Base-by-base conservation (phyloP, 2,888 invertebrate genomes). In the Idaea biselata region DNA sequence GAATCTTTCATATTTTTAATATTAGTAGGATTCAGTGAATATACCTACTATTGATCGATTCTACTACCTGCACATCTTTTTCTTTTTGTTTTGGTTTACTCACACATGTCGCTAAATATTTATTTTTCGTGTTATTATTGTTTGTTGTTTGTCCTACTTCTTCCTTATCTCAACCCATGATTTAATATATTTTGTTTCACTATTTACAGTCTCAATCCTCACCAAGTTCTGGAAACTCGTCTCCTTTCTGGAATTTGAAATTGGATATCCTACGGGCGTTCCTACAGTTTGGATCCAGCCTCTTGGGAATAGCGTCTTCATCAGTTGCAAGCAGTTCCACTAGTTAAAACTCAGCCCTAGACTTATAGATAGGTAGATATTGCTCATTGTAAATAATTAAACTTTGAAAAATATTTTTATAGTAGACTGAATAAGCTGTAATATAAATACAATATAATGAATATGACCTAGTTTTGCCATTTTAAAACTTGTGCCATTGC, bases 201-300 rank as follows among this genome's bases (percentile, higher is more conserved):
- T 5, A 44, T 11, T 44, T 44, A 44, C 44, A 44, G 44, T 44
- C 44, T 44, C 44, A 44, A 44, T 11, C 44, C 2, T 44, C 44
- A 11, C 11, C 44, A 14, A 44, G 44, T 14, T 14, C 44, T 8
- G 44, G 14, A 65, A 8, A 71, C 0, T 16, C 73, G 6, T 86
- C 84, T 1, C 88, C 87, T 0, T 64, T 88, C 3, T 84, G 82
- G 86, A 83, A 82, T 4, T 70, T 92, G 17, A 89, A 89, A 77
- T 76, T 87, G 80, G 87, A 86, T 72, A 73, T 91, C 60, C 62
- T 90, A 8, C 78, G 87, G 18, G 87, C 91, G 0, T 0, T 88
- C 7, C 70, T 91, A 1, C 87, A 87, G 69, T 89, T 90, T 68
- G 82, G 78, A 0, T 82, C 87, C 57, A 85, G 80, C 65, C 54